Evolutionary conservation across 2,113 vertebrate genomes (phyloP).

Genomic region (Ondatra zibethicus): DNA sequence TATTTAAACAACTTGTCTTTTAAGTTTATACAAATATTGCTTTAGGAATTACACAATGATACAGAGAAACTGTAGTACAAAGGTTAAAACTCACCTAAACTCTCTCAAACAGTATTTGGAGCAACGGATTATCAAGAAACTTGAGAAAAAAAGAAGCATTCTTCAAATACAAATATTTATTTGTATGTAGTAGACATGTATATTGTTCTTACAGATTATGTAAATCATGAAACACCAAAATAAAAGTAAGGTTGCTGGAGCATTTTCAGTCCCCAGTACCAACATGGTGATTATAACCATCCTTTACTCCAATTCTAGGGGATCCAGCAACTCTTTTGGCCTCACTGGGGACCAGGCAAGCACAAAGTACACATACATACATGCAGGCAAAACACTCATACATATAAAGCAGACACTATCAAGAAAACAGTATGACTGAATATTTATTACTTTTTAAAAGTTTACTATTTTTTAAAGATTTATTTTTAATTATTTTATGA

Average conservation of each 20-base stretch:
- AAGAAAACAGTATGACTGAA: conserved; percentile 38
- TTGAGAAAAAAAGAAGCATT: conserved; percentile 17
- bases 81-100: conserved; percentile 43
- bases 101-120: conserved; percentile 27
- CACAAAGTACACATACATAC: background rate
- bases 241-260: background rate
- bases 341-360: background rate
- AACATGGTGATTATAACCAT: background rate
- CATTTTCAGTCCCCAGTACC: background rate
- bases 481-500: background rate
- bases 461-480: background rate
- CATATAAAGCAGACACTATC: conserved; percentile 28
- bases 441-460: background rate
- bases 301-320: background rate
- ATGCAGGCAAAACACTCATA: background rate
- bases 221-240: conserved; percentile 4
- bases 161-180: conserved; percentile 16
- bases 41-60: conserved; percentile 56
- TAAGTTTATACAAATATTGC: conserved; percentile 46
- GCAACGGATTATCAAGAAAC: background rate
- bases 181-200: background rate
- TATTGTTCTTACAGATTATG: background rate
- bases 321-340: background rate
- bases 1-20: conserved; percentile 54
- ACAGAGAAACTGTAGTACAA: conserved; percentile 62